Conservation (phyloP, 2,113 vertebrate species). For the Forbesichthys papilliferus region DNA sequence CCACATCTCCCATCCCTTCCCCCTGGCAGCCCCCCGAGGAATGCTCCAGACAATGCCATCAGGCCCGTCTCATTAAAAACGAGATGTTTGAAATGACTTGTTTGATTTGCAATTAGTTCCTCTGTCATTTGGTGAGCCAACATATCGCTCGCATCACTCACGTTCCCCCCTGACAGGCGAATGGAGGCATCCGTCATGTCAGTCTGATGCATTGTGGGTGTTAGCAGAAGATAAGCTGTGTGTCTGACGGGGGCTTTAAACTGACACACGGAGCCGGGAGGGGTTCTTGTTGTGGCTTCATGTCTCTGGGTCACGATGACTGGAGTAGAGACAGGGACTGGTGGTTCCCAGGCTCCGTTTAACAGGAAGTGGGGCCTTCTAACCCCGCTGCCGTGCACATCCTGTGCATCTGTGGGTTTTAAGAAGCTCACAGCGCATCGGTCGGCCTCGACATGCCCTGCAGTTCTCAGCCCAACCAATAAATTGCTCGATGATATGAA, state of each 20-base stretch:
- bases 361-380: constrained; percentile 77
- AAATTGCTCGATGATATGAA: too few species aligned
- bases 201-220: constrained; percentile 11
- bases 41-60: constrained; percentile 66
- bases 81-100: constrained; percentile 57
- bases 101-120: constrained; percentile 63
- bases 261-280: constrained; percentile 11
- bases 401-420: constrained; percentile 64
- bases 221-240: constrained; percentile 21
- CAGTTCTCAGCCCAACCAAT: too few species aligned
- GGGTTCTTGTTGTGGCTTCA: constrained; percentile 38
- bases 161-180: constrained; percentile 33
- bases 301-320: constrained; percentile 34
- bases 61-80: constrained; percentile 45
- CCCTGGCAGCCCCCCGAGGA: constrained; percentile 62
- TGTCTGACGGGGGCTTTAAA: constrained; percentile 26
- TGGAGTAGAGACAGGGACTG: constrained; percentile 24
- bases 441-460: not conserved
- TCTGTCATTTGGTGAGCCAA: constrained; percentile 44
- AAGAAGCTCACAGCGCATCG: constrained; percentile 39
- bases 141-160: constrained; percentile 39
- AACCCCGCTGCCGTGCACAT: constrained; percentile 68
- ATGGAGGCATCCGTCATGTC: constrained; percentile 46
- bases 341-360: constrained; percentile 73
- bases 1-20: constrained; percentile 61